A percentile compares a stretch with the other conserved stretches of the same genome.
Conservation (phyloP, 2,113 vertebrate genomes). For the Thalassoma bifasciatum region DNA sequence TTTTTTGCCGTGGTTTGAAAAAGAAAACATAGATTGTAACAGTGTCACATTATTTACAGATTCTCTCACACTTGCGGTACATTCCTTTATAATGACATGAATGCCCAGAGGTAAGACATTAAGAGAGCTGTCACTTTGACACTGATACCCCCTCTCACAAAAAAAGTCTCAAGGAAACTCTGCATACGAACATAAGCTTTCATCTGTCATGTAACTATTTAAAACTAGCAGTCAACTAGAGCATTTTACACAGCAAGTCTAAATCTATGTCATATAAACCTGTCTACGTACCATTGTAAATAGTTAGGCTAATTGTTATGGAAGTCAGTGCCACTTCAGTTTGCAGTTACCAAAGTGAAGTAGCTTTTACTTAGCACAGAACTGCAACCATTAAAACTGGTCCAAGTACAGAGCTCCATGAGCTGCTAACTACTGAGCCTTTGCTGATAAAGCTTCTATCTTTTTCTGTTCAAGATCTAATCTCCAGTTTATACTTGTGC, state of each 20-base stretch:
- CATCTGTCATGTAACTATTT: not conserved
- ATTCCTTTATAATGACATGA: not conserved
- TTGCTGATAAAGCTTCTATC: not conserved
- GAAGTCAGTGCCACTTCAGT: not conserved
- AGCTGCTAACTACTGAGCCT: not conserved
- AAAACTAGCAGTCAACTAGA: not conserved
- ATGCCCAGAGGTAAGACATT: not conserved
- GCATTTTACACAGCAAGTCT: not conserved
- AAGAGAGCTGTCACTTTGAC: not conserved
- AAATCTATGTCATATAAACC: not conserved
- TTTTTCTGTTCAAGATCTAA: slow-evolving; percentile 7
- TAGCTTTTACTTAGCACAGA: slow-evolving; percentile 21
- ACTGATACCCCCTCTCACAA: not conserved
- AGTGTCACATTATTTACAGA: not conserved
- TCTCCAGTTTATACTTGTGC: not conserved
- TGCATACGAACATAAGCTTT: not conserved
- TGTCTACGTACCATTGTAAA: not conserved
- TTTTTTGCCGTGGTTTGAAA: too few relatives aligned
- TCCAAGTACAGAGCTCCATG: slow-evolving; percentile 2
- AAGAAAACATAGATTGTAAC: too few relatives aligned
- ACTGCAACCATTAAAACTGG: slow-evolving; percentile 2
- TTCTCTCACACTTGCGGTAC: not conserved
- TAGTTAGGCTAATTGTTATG: not conserved
- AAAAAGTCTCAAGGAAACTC: not conserved
- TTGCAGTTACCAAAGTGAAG: slow-evolving; percentile 15